Evolutionary conservation across 35 echinoderm and acorn worm genomes (phyloP).

Genomic region (Hemicentrotus pulcherrimus): DNA sequence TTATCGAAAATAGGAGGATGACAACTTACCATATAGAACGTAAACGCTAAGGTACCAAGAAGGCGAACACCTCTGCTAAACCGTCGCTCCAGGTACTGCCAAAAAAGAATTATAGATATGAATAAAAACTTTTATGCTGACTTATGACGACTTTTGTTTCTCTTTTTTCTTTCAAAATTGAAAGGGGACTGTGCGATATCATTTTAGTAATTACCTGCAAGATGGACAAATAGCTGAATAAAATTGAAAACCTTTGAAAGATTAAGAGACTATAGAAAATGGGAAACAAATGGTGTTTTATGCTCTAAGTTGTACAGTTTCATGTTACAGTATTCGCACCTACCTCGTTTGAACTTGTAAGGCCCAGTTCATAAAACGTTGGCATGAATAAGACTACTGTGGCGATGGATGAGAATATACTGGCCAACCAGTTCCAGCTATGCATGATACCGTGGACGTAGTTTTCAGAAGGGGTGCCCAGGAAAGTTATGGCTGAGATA

Average conservation of each 20-base stretch:
- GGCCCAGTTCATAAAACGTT: slow-evolving; percentile 2
- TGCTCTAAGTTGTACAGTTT: no score
- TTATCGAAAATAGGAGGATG: no score
- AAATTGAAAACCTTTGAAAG: no score
- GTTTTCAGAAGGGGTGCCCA: slow-evolving; percentile 48
- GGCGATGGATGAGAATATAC: not conserved
- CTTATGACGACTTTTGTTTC: no score
- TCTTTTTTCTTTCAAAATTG: no score
- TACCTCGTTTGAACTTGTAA: slow-evolving; percentile 59
- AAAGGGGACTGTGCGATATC: no score
- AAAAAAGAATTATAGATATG: not conserved
- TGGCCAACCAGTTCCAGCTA: not conserved
- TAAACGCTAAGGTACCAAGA: not conserved
- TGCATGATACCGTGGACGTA: slow-evolving; percentile 53
- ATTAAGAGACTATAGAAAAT: no score
- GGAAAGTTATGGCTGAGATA: slow-evolving; percentile 64
- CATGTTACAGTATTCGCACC: not conserved
- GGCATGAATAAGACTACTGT: slow-evolving; percentile 24
- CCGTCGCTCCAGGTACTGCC: not conserved
- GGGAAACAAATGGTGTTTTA: no score
- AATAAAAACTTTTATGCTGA: no score
- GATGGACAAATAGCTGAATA: no score
- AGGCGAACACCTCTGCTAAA: not conserved
- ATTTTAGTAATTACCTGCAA: no score
- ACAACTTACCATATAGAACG: not conserved